These are phyloP conservation scores for Musca domestica DNA, from an alignment of 1,140 invertebrate species.

Conservation along the genomic window DNA sequence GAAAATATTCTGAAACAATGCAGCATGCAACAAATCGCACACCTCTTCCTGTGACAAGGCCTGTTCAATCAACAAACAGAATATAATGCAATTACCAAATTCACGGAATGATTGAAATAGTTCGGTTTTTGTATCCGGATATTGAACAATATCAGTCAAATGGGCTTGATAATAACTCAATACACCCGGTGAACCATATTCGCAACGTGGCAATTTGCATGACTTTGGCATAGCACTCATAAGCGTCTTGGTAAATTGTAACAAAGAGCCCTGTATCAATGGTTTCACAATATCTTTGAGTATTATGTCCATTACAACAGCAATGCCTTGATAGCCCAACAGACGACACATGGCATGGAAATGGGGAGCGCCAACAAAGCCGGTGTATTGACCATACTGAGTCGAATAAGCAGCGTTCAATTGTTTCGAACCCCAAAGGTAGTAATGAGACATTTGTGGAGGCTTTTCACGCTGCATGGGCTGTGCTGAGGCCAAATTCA, in stretches of 20 bases:
- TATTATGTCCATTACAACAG: slow-evolving; percentile 96
- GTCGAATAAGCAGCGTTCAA: slow-evolving; percentile 90
- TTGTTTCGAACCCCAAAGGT: slow-evolving; percentile 96
- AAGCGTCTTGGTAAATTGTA: slow-evolving; percentile 90
- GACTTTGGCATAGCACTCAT: slow-evolving; percentile 94
- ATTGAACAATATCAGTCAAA: slow-evolving; percentile 94
- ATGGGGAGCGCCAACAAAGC: slow-evolving; percentile 92
- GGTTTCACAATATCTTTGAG: slow-evolving; percentile 91
- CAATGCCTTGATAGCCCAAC: slow-evolving; percentile 97
- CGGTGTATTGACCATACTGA: slow-evolving; percentile 87
- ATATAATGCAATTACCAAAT: slow-evolving; percentile 94
- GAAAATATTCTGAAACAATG: slow-evolving; percentile 98
- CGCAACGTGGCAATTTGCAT: slow-evolving; percentile 94
- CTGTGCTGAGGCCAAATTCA: slow-evolving; percentile 80
- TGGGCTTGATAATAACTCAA: slow-evolving; percentile 96
- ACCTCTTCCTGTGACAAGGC: slow-evolving; percentile 93
- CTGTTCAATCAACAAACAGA: slow-evolving; percentile 95
- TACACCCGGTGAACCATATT: slow-evolving; percentile 95
- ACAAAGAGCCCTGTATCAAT: slow-evolving; percentile 83
- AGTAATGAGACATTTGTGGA: slow-evolving; percentile 88
- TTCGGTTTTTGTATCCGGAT: slow-evolving; percentile 94
- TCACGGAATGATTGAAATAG: slow-evolving; percentile 96
- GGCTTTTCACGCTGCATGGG: slow-evolving; percentile 86
- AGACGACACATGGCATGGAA: slow-evolving; percentile 90
- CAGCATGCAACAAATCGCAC: slow-evolving; percentile 93